phyloP scores from a whole-genome alignment of 2,113 vertebrate species.

The Sylvilagus bachmani region DNA sequence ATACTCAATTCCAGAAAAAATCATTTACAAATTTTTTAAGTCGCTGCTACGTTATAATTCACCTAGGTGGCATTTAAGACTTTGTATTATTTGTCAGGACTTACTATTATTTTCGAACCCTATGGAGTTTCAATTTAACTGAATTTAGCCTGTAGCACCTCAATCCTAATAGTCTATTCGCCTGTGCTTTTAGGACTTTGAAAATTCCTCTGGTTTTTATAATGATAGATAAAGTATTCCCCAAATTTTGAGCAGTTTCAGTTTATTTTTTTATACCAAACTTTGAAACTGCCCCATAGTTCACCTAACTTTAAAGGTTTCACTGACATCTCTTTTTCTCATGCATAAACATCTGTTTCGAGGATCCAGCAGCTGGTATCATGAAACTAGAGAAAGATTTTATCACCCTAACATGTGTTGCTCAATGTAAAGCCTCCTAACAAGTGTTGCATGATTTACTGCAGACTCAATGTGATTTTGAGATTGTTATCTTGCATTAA shows the following conservation, averaged over 20 bases:
- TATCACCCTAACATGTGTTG: conserved; percentile 1
- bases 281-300: conserved; percentile 2
- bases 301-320: conserved; percentile 66
- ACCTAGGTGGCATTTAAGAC: background rate
- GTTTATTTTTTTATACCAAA: conserved; percentile 53
- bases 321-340: conserved; percentile 47
- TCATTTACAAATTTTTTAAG: conserved; percentile 41
- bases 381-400: conserved; percentile 6
- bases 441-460: conserved; percentile 64
- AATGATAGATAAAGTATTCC: background rate
- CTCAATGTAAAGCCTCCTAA: conserved; percentile 27
- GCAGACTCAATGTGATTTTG: conserved; percentile 32
- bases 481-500: background rate
- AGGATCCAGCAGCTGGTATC: conserved; percentile 33
- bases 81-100: conserved; percentile 1
- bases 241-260: background rate
- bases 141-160: background rate
- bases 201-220: background rate
- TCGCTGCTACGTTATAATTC: background rate
- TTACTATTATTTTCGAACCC: conserved; percentile 5
- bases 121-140: background rate
- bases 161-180: background rate
- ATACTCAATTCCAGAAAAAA: conserved; percentile 56
- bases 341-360: conserved; percentile 60
- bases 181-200: background rate